Base-by-base conservation (phyloP, 2,797 vertebrate genomes). In the Thripadectes ignobilis region DNA sequence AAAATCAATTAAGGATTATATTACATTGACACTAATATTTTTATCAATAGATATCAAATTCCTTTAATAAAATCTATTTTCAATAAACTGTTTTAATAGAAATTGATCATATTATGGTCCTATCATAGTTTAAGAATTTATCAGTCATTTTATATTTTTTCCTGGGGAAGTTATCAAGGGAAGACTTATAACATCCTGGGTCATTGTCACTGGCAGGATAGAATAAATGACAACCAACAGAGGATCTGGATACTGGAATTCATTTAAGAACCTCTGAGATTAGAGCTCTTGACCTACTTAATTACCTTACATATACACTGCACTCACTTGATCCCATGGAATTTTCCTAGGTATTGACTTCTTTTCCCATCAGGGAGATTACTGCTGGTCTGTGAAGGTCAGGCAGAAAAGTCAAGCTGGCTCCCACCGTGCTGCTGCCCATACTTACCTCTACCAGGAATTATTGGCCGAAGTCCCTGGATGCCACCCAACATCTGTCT, bases 361-460 rank as follows among this genome's bases (percentile, higher is more conserved):
- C 12, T 29, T 58, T 89, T 63, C 45, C 55, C 27, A 12, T 26
- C 21, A 45, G 29, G 36, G 18, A 52, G 34, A 76, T 43, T 14
- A 13, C 23, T 93, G 21, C 13, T 0, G 0, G 5, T 43, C 20
- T 8, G 4, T 0, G 0, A 69, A 52, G 0, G 1, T 49, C 19
- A 45, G 41, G 29, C 24, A 87, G 29, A 52, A 93, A 73, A 71
- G 51, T 67, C 8, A 32, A 41, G 9, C 3, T 3, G 2, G 7
- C 29, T 63, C 36, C 19, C 62, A 51, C 23, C 0, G 0, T 10
- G 19, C 7, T 76, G 27, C 58, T 87, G 32, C 36, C 89, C 19
- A 30, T 29, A 11, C 7, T 73, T 58, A 32, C 14, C 16, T 11
- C 14, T 41, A 22, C 17, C 14, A 58, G 10, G 10, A 6, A 3